Percentiles rank a stretch among this genome's conserved stretches.
phyloP scores from a whole-genome alignment of 2,113 vertebrate species.

The Urocolius indicus region DNA sequence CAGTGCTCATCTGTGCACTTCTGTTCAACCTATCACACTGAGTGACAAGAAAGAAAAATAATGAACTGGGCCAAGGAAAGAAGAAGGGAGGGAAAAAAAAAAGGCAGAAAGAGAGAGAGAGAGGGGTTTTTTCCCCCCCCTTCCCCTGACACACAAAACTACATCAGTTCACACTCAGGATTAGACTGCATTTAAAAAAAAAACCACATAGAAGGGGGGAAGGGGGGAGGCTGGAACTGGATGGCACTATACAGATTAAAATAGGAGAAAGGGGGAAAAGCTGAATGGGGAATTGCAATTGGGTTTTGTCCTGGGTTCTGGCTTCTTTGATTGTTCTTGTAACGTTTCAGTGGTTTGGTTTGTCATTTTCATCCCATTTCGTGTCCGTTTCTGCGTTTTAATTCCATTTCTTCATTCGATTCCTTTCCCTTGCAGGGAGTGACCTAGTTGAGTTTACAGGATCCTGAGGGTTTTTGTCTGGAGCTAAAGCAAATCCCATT shows the following conservation, averaged over 20 bases:
- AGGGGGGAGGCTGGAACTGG: slow-evolving; percentile 70
- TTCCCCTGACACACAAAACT: slow-evolving; percentile 81
- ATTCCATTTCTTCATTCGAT: slow-evolving; percentile 15
- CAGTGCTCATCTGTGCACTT: slow-evolving; percentile 99
- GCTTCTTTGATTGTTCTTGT: background rate
- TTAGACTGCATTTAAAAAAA: slow-evolving; percentile 84
- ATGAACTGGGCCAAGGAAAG: slow-evolving; percentile 99
- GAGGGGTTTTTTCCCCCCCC: slow-evolving; percentile 77
- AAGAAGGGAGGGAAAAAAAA: slow-evolving; percentile 84
- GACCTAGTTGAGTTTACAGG: slow-evolving; percentile 66
- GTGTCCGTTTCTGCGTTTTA: background rate
- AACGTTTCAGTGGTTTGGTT: background rate
- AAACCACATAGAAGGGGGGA: background rate
- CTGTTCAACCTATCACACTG: slow-evolving; percentile 99
- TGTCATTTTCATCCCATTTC: background rate
- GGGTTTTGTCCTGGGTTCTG: slow-evolving; percentile 10
- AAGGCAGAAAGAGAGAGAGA: slow-evolving; percentile 84
- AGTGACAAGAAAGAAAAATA: slow-evolving; percentile 99
- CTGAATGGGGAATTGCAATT: slow-evolving; percentile 62
- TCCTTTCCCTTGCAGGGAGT: background rate
- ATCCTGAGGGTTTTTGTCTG: slow-evolving; percentile 63
- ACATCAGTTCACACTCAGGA: slow-evolving; percentile 86
- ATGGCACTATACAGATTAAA: slow-evolving; percentile 77
- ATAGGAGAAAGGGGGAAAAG: slow-evolving; percentile 66
- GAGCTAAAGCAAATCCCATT: slow-evolving; percentile 47